These are phyloP conservation scores for Parauchenoglanis ngamensis DNA, from an alignment of 2,797 vertebrate genomes.

Conservation along the genomic window DNA sequence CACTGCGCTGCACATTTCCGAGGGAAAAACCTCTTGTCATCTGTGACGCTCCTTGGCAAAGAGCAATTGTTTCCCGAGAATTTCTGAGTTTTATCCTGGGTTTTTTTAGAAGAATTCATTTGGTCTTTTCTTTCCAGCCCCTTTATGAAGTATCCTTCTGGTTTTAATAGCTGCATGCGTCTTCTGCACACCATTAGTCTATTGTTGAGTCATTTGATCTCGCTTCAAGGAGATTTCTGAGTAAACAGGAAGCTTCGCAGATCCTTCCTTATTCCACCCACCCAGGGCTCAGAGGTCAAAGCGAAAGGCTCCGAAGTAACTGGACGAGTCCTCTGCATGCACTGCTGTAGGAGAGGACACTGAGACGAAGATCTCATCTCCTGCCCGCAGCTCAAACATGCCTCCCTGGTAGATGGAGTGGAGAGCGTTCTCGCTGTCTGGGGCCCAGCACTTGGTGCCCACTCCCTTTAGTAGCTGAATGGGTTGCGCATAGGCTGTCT, in stretches of 20 bases:
- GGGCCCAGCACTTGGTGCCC: conserved; percentile 88
- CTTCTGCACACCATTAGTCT: background rate
- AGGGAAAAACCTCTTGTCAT: background rate
- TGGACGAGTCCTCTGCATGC: conserved; percentile 79
- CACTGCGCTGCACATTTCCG: background rate
- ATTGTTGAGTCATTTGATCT: conserved; percentile 16
- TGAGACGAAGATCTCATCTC: conserved; percentile 86
- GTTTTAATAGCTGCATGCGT: background rate
- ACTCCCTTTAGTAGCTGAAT: conserved; percentile 87
- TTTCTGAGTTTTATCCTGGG: background rate
- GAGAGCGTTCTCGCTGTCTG: conserved; percentile 83
- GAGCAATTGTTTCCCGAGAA: background rate
- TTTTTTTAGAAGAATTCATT: background rate
- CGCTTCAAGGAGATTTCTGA: background rate
- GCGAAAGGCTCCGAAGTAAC: conserved; percentile 86
- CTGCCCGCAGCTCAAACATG: conserved; percentile 84
- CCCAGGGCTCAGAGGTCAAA: conserved; percentile 78
- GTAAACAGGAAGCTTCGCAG: conserved; percentile 44
- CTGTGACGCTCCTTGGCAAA: background rate
- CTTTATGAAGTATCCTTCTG: background rate
- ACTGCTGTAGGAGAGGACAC: conserved; percentile 83
- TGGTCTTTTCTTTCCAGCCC: background rate
- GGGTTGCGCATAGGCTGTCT: conserved; percentile 79
- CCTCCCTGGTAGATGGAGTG: conserved; percentile 90
- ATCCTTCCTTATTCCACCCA: conserved; percentile 34